Evolutionary conservation across 2,113 vertebrate genomes (phyloP).

Genomic region (Chaenocephalus aceratus): DNA sequence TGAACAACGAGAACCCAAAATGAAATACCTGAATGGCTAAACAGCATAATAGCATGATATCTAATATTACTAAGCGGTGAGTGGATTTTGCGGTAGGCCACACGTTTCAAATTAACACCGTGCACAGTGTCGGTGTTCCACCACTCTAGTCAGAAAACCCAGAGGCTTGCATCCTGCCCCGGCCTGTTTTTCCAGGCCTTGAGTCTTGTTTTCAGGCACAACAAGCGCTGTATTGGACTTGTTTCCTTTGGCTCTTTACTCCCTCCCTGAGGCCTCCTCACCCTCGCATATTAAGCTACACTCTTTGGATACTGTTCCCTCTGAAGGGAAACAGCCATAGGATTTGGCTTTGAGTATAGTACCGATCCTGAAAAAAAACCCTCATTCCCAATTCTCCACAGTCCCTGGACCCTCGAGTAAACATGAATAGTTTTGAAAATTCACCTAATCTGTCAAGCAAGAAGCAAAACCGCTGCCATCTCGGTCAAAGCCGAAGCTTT

Average conservation of each 20-base stretch:
- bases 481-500: constrained; percentile 35
- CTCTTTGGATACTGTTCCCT: constrained; percentile 75
- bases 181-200: constrained; percentile 81
- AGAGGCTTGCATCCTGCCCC: constrained; percentile 70
- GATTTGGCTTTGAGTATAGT: constrained; percentile 53
- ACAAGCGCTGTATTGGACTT: constrained; percentile 81
- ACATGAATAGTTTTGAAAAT: constrained; percentile 70
- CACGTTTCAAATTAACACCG: constrained; percentile 70
- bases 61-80: constrained; percentile 56
- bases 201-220: constrained; percentile 84
- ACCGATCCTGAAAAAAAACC: constrained; percentile 53
- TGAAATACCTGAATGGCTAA: constrained; percentile 47
- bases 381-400: constrained; percentile 61
- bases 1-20: constrained; percentile 14
- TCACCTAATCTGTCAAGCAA: constrained; percentile 63
- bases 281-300: constrained; percentile 72
- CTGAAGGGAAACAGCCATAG: constrained; percentile 63
- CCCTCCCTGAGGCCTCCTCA: constrained; percentile 70
- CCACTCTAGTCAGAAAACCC: constrained; percentile 68
- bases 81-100: constrained; percentile 66
- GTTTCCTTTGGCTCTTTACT: constrained; percentile 81
- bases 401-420: constrained; percentile 60
- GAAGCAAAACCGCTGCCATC: constrained; percentile 42
- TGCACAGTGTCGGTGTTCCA: constrained; percentile 51
- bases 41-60: constrained; percentile 39